Percentiles rank a stretch among this genome's conserved stretches.
Evolutionary conservation across 2,888 invertebrate species (phyloP).

Genomic region (Perizoma affinitatum): DNA sequence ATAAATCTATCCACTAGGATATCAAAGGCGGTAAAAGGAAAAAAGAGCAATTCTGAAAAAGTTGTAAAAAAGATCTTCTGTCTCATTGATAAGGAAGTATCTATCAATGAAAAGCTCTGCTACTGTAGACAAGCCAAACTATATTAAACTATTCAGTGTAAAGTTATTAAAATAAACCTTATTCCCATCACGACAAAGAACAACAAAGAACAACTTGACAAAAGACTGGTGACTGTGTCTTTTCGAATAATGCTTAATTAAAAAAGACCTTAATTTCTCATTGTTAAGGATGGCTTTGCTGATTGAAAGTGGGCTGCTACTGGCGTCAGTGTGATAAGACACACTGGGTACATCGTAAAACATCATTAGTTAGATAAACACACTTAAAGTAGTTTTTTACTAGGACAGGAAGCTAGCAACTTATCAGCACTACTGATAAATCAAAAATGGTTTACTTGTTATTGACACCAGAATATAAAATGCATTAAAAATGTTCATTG

Average conservation of each 20-base stretch:
- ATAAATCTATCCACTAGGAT: constrained; percentile 68
- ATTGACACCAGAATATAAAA: constrained; percentile 2
- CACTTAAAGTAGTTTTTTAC: constrained; percentile 69
- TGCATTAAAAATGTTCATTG: background rate
- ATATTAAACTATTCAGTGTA: background rate
- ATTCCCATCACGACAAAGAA: constrained; percentile 3
- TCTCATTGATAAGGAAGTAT: constrained; percentile 1
- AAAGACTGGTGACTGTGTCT: too few relatives aligned
- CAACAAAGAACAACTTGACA: too few relatives aligned
- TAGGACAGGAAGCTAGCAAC: constrained; percentile 58
- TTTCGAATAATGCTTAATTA: constrained; percentile 14
- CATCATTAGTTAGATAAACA: constrained; percentile 81
- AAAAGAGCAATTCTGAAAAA: constrained; percentile 50
- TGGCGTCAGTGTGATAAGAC: constrained; percentile 73
- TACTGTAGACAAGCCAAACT: background rate
- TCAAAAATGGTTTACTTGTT: constrained; percentile 20
- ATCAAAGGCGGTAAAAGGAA: constrained; percentile 73
- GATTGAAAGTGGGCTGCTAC: constrained; percentile 55
- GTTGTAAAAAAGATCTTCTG: constrained; percentile 9
- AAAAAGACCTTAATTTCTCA: constrained; percentile 46
- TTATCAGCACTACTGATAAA: constrained; percentile 31
- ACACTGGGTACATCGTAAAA: constrained; percentile 74
- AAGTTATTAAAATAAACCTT: background rate
- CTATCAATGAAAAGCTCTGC: background rate
- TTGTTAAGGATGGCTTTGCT: constrained; percentile 46